Conservation (phyloP, 2,797 vertebrate species). For the Ambastaia sidthimunki region DNA sequence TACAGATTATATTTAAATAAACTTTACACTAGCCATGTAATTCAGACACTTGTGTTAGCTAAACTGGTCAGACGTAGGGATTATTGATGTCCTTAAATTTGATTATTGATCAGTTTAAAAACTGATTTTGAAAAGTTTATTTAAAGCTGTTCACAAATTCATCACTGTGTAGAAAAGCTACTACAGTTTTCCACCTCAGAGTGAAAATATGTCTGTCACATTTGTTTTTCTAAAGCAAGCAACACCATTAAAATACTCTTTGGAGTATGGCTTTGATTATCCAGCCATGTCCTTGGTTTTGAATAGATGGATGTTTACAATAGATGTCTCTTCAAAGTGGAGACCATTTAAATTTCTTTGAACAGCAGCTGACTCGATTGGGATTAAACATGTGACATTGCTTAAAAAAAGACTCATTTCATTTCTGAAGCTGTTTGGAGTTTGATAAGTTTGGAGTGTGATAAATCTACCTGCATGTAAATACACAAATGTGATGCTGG, state of each 20-base stretch:
- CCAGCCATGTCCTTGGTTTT: conserved; percentile 26
- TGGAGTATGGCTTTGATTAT: conserved; percentile 34
- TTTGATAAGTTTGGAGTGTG: conserved; percentile 32
- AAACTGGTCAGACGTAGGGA: background rate
- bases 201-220: conserved; percentile 30
- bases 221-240: conserved; percentile 22
- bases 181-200: background rate
- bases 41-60: background rate
- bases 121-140: background rate
- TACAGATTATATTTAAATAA: background rate
- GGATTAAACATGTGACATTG: conserved; percentile 39
- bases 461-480: conserved; percentile 34
- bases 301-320: conserved; percentile 24
- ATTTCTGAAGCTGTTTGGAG: conserved; percentile 31
- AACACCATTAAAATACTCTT: conserved; percentile 31
- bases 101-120: no score
- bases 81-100: background rate
- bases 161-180: background rate
- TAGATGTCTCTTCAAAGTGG: conserved; percentile 28
- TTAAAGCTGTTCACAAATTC: background rate
- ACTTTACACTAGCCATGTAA: background rate
- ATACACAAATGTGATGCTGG: conserved; percentile 12
- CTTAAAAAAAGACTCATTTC: conserved; percentile 31
- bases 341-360: conserved; percentile 38
- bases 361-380: conserved; percentile 16